Conservation (phyloP, 2,113 vertebrate species). For the Hippocampus comes region DNA sequence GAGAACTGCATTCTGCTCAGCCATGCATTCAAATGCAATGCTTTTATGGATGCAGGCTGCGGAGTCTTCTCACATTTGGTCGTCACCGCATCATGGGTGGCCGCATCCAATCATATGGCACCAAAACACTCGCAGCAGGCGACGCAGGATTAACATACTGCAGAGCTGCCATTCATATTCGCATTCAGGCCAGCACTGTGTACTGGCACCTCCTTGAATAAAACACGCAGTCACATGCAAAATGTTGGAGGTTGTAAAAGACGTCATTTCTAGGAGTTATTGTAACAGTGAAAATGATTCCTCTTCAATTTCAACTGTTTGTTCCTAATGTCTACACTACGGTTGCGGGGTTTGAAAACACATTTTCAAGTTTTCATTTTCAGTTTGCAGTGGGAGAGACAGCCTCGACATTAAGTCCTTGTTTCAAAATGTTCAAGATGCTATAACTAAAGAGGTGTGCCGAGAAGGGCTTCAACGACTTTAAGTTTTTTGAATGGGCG, state of each 20-base stretch:
- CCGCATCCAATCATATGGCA: slow-evolving; percentile 32
- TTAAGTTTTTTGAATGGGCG: no score
- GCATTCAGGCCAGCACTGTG: slow-evolving; percentile 6
- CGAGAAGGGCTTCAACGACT: no score
- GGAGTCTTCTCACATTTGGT: slow-evolving; percentile 18
- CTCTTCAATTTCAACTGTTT: slow-evolving; percentile 5
- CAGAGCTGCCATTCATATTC: slow-evolving; percentile 25
- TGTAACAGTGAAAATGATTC: neutral
- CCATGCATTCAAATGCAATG: slow-evolving; percentile 5
- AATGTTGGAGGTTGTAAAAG: slow-evolving; percentile 1
- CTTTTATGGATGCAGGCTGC: slow-evolving; percentile 16
- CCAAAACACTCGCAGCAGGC: slow-evolving; percentile 28
- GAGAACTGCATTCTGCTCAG: slow-evolving; percentile 2
- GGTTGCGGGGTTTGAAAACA: neutral
- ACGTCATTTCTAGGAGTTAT: neutral
- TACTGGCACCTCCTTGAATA: slow-evolving; percentile 11
- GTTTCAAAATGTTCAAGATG: no score
- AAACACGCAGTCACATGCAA: slow-evolving; percentile 8
- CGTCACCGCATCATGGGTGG: slow-evolving; percentile 18
- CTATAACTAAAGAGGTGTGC: no score
- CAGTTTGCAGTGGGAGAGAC: neutral
- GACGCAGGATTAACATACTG: slow-evolving; percentile 33
- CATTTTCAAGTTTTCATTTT: neutral
- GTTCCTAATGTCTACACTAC: neutral
- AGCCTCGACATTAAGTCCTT: no score